Evolutionary conservation across 2,797 vertebrate species (phyloP), one percentile per base, ranked within the genome.

Genomic region (Heliangelus exortis): DNA sequence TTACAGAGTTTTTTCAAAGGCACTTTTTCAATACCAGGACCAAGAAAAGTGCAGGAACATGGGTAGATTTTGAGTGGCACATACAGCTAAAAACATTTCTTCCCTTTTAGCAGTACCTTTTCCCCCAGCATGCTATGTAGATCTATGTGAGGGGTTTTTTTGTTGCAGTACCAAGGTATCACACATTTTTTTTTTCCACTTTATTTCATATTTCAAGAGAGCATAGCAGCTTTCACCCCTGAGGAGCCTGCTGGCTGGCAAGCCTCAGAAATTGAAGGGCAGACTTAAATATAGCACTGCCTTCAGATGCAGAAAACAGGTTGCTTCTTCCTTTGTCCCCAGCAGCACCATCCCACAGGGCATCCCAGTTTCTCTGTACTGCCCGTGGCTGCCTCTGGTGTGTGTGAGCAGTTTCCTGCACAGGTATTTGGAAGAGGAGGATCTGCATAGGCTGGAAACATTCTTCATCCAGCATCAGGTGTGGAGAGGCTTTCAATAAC

Each of bases 1-100:
- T 96, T 92, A 50, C 65, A 59, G 63, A 31, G 4, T 2, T 83
- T 75, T 96, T 92, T 94, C 87, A 84, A 92, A 96, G 78, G 78
- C 86, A 71, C 39, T 93, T 96, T 75, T 92, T 93, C 84, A 93
- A 36, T 77, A 43, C 9, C 75, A 80, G 39, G 51, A 36, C 62
- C 50, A 53, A 78, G 73, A 15, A 65, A 86, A 94, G 45, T 83
- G 50, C 76, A 85, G 74, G 58, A 54, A 75, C 83, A 47, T 10
- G 62, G 45, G n/a, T 18, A 85, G 57, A 50, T 77, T 69, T 79
- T 61, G 73, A 87, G 43, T 81, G 51, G 33, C 71, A 17, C 72
- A 45, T 34, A 19, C 4, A 66, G 79, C 88, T 90, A 20, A 72
- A 86, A 77, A 28, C n/a, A 15, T 15, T 51, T 51, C 50, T 74